Percentiles rank a stretch among this genome's conserved stretches.
Evolutionary conservation across 2,888 invertebrate genomes (phyloP).

Genomic region (Psococerastis gibbosa): DNA sequence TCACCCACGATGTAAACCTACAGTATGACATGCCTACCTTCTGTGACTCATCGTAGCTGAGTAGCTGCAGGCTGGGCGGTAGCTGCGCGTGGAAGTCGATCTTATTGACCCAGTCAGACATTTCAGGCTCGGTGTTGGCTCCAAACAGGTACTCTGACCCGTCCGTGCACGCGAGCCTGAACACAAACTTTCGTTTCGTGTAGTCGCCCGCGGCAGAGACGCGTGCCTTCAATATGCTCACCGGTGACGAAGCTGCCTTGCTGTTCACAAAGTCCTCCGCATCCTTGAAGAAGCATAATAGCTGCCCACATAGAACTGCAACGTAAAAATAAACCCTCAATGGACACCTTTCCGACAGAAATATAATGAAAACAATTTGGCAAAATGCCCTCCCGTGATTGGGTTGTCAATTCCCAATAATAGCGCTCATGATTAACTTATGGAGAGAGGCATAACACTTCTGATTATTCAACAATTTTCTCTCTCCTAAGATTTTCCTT

Average conservation of each 20-base stretch:
- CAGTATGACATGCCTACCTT: slow-evolving; percentile 27
- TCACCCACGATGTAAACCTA: neutral
- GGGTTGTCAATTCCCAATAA: no score
- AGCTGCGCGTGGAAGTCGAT: slow-evolving; percentile 82
- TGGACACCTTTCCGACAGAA: no score
- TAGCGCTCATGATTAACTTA: no score
- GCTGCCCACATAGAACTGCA: slow-evolving; percentile 79
- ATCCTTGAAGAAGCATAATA: slow-evolving; percentile 95
- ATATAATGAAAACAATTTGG: no score
- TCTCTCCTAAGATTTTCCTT: no score
- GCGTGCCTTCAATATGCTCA: slow-evolving; percentile 52
- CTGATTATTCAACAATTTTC: no score
- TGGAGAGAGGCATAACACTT: no score
- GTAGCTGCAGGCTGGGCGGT: slow-evolving; percentile 72
- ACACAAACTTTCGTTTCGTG: slow-evolving; percentile 81
- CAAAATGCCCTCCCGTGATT: no score
- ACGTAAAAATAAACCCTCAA: slow-evolving; percentile 13
- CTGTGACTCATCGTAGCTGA: slow-evolving; percentile 56
- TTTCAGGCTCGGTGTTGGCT: slow-evolving; percentile 47
- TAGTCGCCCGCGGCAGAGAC: slow-evolving; percentile 84
- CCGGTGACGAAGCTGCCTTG: slow-evolving; percentile 72
- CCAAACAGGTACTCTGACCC: slow-evolving; percentile 87
- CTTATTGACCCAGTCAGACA: slow-evolving; percentile 83
- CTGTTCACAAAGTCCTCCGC: slow-evolving; percentile 75
- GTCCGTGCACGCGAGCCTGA: slow-evolving; percentile 64